Conservation (phyloP, 2,797 vertebrate genomes). For the Chiloscyllium punctatum region DNA sequence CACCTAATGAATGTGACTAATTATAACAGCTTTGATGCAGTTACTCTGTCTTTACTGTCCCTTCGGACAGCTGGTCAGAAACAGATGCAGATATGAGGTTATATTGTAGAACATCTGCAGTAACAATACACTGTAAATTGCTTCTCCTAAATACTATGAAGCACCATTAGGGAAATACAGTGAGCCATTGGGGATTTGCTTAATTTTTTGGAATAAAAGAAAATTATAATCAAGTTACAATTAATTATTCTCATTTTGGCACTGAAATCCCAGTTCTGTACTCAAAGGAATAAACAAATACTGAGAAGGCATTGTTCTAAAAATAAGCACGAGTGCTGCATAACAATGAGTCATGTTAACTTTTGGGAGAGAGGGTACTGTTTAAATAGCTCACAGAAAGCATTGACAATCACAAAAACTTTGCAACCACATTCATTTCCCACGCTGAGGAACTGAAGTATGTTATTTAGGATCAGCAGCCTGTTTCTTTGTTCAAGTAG, state of each 20-base stretch:
- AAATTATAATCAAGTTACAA: constrained; percentile 18
- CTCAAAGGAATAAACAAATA: neutral
- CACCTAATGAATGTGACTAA: constrained; percentile 17
- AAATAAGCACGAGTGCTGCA: neutral
- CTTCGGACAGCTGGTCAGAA: neutral
- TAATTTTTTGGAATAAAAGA: constrained; percentile 15
- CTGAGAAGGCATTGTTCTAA: constrained; percentile 16
- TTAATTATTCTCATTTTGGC: constrained; percentile 19
- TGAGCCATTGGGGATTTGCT: neutral
- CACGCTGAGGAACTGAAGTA: neutral
- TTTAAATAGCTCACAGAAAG: neutral
- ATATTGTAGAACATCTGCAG: constrained; percentile 25
- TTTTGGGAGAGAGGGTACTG: neutral
- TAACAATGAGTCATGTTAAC: constrained; percentile 20
- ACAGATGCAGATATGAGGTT: neutral
- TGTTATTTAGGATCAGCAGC: neutral
- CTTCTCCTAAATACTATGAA: neutral
- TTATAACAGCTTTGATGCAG: constrained; percentile 17
- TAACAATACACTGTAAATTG: neutral
- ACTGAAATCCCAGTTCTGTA: neutral
- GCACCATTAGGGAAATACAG: neutral
- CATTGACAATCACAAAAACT: neutral
- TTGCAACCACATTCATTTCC: neutral
- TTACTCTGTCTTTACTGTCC: neutral
- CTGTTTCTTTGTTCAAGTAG: neutral